A percentile compares a stretch with the other conserved stretches of the same genome.
These are phyloP conservation scores for Halichondria panicea DNA, from an alignment of 37 sponge, comb jelly and placozoan species.

Conservation along the genomic window DNA sequence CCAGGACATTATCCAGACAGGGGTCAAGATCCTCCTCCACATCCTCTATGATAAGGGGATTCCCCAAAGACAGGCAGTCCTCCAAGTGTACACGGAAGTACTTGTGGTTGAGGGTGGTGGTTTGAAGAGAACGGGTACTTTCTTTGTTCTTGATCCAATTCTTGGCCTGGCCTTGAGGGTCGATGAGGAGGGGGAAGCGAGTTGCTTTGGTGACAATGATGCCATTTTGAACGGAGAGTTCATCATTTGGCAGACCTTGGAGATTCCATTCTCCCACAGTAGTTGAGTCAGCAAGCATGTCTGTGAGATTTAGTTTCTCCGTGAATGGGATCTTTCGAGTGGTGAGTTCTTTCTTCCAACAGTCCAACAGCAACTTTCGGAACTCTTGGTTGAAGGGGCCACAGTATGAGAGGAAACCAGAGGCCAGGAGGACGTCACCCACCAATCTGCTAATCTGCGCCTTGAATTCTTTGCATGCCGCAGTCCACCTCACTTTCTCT, in stretches of 20 bases:
- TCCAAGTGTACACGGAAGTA: conserved; percentile 95
- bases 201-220: conserved; percentile 99
- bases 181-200: conserved; percentile 96
- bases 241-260: conserved; percentile 99
- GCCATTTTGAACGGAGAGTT: conserved; percentile 97
- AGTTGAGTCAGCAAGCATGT: conserved; percentile 85
- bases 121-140: conserved; percentile 42
- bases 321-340: conserved; percentile 82
- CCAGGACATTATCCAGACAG: conserved; percentile 96
- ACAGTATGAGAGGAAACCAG: conserved; percentile 97
- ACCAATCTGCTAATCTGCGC: conserved; percentile 90
- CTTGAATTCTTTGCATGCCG: conserved; percentile 96
- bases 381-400: conserved; percentile 99
- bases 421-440: conserved; percentile 95
- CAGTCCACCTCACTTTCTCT: conserved; percentile 97
- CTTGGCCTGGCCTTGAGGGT: conserved; percentile 98
- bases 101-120: conserved; percentile 96
- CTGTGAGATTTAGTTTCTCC: conserved; percentile 73
- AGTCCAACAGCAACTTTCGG: conserved; percentile 70
- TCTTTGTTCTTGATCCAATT: conserved; percentile 97
- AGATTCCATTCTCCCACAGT: conserved; percentile 96
- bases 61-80: conserved; percentile 95
- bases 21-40: conserved; percentile 99
- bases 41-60: conserved; percentile 95
- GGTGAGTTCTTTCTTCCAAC: conserved; percentile 91